These are phyloP conservation scores for Dusona sp. DNA, from an alignment of 2,888 invertebrate genomes.

Conservation along the genomic window DNA sequence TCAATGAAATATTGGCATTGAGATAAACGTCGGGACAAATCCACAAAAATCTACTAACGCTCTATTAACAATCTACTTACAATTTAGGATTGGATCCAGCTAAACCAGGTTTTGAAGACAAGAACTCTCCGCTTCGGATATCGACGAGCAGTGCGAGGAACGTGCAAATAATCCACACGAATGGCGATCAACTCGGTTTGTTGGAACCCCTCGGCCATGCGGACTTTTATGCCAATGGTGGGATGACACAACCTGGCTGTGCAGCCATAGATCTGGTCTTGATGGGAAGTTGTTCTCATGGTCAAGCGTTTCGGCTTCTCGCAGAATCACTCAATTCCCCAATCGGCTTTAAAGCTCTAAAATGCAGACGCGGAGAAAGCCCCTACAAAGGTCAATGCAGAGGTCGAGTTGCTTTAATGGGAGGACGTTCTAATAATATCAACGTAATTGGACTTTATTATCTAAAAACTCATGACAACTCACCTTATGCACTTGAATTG, in stretches of 20 bases:
- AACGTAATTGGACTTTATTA: background rate
- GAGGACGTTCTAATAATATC: conserved; percentile 2
- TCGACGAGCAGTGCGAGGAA: conserved; percentile 52
- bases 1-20: too few species aligned
- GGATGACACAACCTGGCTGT: conserved; percentile 70
- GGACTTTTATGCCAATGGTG: conserved; percentile 73
- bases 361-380: background rate
- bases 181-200: conserved; percentile 64
- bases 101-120: conserved; percentile 37
- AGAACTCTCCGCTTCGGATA: background rate
- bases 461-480: background rate
- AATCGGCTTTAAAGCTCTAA: background rate
- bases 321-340: conserved; percentile 66
- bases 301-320: conserved; percentile 64
- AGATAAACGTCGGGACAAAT: too few species aligned
- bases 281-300: conserved; percentile 64
- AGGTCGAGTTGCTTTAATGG: background rate
- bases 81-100: conserved; percentile 73
- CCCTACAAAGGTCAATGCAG: background rate
- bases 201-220: conserved; percentile 61
- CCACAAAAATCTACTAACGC: too few species aligned
- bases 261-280: background rate
- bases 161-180: conserved; percentile 73
- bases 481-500: background rate
- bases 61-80: too few species aligned